These are phyloP conservation scores for Blera fallax DNA, from an alignment of 2,888 invertebrate species.

Conservation along the genomic window DNA sequence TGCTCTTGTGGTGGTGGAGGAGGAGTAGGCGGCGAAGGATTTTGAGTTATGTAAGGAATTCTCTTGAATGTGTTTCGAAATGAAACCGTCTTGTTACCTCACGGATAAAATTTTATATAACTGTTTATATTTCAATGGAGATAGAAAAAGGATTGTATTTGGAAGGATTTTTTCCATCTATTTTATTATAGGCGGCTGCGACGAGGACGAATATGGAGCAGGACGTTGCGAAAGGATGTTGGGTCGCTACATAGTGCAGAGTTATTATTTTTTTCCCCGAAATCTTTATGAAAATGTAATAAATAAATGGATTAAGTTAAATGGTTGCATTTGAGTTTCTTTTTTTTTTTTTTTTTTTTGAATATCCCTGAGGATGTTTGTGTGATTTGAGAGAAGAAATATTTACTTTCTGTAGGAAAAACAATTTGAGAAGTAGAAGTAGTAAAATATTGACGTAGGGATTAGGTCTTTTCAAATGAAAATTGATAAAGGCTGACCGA, in stretches of 20 bases:
- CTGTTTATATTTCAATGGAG: conserved; percentile 65
- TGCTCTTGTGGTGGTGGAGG: not conserved
- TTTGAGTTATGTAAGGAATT: conserved; percentile 71
- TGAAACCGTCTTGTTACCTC: conserved; percentile 71
- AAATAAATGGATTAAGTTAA: conserved; percentile 66
- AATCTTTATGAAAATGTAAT: conserved; percentile 42
- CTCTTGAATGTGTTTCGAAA: conserved; percentile 69
- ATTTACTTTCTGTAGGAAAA: not conserved
- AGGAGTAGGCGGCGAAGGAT: conserved; percentile 57
- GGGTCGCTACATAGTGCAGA: conserved; percentile 1
- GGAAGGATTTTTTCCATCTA: conserved; percentile 49
- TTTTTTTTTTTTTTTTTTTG: not conserved
- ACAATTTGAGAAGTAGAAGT: not conserved
- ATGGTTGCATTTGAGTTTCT: conserved; percentile 31
- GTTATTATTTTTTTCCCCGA: conserved; percentile 32
- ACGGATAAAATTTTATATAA: conserved; percentile 68
- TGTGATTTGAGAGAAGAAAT: not conserved
- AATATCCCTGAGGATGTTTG: not conserved
- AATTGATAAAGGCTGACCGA: no score
- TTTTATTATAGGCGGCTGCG: conserved; percentile 19
- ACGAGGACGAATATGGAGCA: conserved; percentile 23
- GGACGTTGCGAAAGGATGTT: conserved; percentile 31
- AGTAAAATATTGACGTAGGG: not conserved
- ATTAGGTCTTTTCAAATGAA: not conserved
- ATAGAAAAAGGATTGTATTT: conserved; percentile 67